Conservation (phyloP, 2,797 vertebrate genomes). For the Jordanella pulchra region DNA sequence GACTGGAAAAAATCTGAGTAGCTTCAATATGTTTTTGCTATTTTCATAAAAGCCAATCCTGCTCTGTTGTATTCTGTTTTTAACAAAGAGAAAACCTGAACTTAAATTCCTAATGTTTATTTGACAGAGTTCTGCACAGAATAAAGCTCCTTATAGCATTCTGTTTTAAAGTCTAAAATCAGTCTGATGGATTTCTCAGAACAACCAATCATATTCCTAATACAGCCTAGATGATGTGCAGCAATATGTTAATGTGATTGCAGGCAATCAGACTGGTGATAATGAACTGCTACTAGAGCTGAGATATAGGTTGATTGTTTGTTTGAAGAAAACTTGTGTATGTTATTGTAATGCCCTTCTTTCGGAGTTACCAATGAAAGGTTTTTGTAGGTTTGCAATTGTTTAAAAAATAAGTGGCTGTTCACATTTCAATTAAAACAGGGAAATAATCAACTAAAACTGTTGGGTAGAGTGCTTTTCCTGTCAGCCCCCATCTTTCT, state of each 20-base stretch:
- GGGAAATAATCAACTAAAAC: no score
- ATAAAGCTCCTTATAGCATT: background rate
- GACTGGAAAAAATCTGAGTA: background rate
- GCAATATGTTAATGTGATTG: constrained; percentile 6
- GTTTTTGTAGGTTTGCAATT: no score
- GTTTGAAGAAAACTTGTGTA: no score
- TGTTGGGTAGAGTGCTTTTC: no score
- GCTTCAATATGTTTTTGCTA: background rate
- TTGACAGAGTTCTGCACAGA: background rate
- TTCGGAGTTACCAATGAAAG: no score
- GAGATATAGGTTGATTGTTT: background rate
- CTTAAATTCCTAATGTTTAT: background rate
- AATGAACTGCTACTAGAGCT: background rate
- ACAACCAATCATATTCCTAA: background rate
- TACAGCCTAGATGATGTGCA: background rate
- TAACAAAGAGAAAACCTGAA: background rate
- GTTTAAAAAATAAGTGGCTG: no score
- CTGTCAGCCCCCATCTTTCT: no score
- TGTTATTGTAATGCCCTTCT: no score
- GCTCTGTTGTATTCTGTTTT: background rate
- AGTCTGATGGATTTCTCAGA: background rate
- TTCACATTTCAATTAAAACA: no score
- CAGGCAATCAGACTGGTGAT: constrained; percentile 7
- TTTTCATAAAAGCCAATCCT: background rate
- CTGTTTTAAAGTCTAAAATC: background rate